Evolutionary conservation across 2,888 invertebrate genomes (phyloP).

Genomic region (Ferdinandea cuprea): DNA sequence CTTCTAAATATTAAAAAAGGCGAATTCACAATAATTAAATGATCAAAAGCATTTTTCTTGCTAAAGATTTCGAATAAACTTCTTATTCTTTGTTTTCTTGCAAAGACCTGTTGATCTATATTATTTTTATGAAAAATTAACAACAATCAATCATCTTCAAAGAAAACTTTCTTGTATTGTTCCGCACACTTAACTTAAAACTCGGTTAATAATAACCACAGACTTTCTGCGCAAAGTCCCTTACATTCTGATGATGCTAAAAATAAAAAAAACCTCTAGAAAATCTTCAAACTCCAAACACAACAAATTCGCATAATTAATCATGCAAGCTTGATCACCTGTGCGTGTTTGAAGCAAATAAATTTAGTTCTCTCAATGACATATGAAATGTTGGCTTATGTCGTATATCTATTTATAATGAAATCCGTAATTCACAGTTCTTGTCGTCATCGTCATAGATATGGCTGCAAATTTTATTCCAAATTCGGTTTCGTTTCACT

Average conservation of each 20-base stretch:
- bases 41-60: no score
- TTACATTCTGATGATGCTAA: constrained; percentile 28
- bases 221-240: constrained; percentile 6
- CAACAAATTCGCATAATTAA: constrained; percentile 21
- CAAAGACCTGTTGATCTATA: no score
- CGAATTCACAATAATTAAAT: no score
- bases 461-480: constrained; percentile 1
- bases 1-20: no score
- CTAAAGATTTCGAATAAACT: no score
- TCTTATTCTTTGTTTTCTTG: no score
- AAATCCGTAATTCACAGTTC: background rate
- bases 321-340: constrained; percentile 23
- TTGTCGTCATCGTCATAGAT: background rate
- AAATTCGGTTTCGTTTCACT: constrained; percentile 1
- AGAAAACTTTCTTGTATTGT: background rate
- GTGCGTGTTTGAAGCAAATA: constrained; percentile 35
- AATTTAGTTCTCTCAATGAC: constrained; percentile 15
- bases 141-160: background rate
- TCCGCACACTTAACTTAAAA: background rate
- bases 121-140: background rate
- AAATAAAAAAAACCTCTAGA: constrained; percentile 6
- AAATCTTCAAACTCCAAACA: background rate
- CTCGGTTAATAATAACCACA: background rate
- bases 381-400: background rate
- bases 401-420: no score